phyloP scores from a whole-genome alignment of 1,140 invertebrate genomes.

The Bombus pascuorum region DNA sequence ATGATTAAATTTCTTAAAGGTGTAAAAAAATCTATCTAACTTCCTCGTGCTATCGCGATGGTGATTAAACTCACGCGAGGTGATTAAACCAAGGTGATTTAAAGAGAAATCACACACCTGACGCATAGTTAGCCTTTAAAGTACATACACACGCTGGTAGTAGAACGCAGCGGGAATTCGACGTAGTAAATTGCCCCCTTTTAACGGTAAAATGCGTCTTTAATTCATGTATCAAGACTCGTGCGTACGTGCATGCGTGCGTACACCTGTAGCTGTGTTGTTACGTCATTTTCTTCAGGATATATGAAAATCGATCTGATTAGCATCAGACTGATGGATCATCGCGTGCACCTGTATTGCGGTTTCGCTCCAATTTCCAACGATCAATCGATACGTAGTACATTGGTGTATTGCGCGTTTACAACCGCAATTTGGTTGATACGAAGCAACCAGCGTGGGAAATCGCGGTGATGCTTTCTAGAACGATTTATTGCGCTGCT shows the following conservation, averaged over 20 bases:
- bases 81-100: neutral
- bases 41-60: neutral
- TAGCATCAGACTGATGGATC: slow-evolving; percentile 16
- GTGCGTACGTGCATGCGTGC: too few relatives aligned
- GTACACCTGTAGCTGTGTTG: neutral
- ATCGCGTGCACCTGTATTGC: slow-evolving; percentile 40
- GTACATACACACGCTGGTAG: too few relatives aligned
- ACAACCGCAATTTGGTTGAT: slow-evolving; percentile 36
- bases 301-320: slow-evolving; percentile 22
- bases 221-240: neutral
- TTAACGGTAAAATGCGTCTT: slow-evolving; percentile 12
- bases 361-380: slow-evolving; percentile 50
- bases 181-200: slow-evolving; percentile 16
- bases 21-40: neutral
- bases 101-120: neutral
- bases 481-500: slow-evolving; percentile 19
- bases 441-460: slow-evolving; percentile 39
- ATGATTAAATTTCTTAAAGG: neutral
- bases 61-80: neutral
- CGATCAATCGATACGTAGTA: slow-evolving; percentile 37
- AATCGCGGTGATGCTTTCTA: slow-evolving; percentile 29
- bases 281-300: slow-evolving; percentile 29
- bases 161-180: neutral
- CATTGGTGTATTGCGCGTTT: slow-evolving; percentile 46
- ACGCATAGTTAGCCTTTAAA: neutral